Conservation (phyloP, 2,113 vertebrate genomes). For the Cheirogaleus medius region DNA sequence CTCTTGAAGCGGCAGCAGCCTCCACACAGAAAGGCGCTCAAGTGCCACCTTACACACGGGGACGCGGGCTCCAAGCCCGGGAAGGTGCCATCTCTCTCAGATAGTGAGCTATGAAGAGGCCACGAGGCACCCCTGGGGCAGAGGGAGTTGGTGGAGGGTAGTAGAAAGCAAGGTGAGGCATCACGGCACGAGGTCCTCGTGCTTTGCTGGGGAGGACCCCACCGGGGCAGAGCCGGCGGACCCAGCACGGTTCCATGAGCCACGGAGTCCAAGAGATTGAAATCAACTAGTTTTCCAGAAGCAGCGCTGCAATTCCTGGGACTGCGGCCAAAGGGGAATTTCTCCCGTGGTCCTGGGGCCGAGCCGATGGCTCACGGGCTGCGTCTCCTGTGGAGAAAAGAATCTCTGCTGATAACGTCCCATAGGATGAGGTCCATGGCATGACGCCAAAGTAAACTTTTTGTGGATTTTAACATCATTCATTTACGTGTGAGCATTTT, state of each 20-base stretch:
- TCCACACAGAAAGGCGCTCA: not conserved
- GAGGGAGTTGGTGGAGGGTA: not conserved
- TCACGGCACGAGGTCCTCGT: not conserved
- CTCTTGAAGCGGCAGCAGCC: not conserved
- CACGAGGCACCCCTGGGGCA: too few relatives aligned
- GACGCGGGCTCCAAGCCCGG: not conserved
- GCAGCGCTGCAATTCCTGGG: not conserved
- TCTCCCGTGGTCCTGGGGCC: not conserved
- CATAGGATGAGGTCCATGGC: not conserved
- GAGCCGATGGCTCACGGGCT: not conserved
- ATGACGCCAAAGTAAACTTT: not conserved
- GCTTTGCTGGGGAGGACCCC: not conserved
- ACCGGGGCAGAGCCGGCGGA: not conserved
- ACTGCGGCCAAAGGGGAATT: not conserved
- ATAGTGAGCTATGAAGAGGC: not conserved
- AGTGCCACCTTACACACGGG: too few relatives aligned
- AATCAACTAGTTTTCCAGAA: not conserved
- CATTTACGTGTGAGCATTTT: not conserved
- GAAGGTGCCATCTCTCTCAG: too few relatives aligned
- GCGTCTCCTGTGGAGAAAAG: not conserved
- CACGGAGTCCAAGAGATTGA: not conserved
- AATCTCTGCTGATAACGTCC: not conserved
- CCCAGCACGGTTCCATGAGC: rapidly evolving
- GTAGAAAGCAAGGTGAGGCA: not conserved
- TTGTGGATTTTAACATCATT: not conserved